phyloP scores from a whole-genome alignment of 2,888 invertebrate genomes.

The Drosophila meridiana region DNA sequence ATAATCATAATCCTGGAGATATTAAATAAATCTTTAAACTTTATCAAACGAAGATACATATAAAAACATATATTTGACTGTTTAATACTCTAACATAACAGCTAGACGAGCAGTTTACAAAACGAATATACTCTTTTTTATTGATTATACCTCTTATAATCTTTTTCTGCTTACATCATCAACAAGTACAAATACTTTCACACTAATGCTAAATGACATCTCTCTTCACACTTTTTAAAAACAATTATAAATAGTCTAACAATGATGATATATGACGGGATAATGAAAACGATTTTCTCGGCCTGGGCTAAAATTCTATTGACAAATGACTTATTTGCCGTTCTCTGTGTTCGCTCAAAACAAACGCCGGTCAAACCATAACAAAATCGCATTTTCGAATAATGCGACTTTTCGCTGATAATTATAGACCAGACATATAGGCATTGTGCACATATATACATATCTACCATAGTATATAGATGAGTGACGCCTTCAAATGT shows the following conservation, averaged over 20 bases:
- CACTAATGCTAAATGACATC: neutral
- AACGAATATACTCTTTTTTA: too few relatives aligned
- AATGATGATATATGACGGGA: constrained; percentile 44
- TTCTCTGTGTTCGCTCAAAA: constrained; percentile 27
- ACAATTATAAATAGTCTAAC: neutral
- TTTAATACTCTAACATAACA: too few relatives aligned
- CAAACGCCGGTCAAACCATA: constrained; percentile 54
- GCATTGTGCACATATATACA: neutral
- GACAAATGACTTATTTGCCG: constrained; percentile 68
- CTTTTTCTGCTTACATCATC: too few relatives aligned
- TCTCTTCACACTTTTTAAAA: neutral
- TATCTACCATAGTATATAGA: neutral
- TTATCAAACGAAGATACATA: too few relatives aligned
- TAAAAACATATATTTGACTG: too few relatives aligned
- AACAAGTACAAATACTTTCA: neutral
- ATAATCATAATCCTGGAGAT: too few relatives aligned
- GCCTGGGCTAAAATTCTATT: constrained; percentile 55
- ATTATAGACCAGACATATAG: constrained; percentile 41
- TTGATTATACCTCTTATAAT: too few relatives aligned
- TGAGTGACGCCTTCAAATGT: constrained; percentile 44
- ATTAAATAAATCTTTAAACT: too few relatives aligned
- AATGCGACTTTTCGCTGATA: constrained; percentile 49
- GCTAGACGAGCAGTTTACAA: too few relatives aligned
- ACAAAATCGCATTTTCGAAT: constrained; percentile 46
- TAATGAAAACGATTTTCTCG: constrained; percentile 22